Evolutionary conservation across 2,113 vertebrate genomes (phyloP).

Genomic region (Cromileptes altivelis): DNA sequence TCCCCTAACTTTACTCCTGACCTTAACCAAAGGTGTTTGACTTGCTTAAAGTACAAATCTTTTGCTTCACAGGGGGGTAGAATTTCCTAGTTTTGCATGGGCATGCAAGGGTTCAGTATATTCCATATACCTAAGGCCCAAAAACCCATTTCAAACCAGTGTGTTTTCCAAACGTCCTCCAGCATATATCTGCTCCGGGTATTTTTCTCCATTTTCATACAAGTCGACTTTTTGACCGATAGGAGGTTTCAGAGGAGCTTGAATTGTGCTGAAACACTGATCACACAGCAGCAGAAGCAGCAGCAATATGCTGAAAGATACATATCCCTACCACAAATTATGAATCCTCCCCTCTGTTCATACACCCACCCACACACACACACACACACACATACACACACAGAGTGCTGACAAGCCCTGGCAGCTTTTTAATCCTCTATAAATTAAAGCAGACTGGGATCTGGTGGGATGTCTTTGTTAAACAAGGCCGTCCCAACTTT

Average conservation of each 20-base stretch:
- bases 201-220: background rate
- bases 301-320: constrained; percentile 43
- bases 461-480: constrained; percentile 71
- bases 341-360: constrained; percentile 44
- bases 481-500: constrained; percentile 66
- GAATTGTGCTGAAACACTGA: constrained; percentile 20
- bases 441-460: constrained; percentile 71
- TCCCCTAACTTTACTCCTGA: background rate
- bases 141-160: background rate
- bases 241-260: constrained; percentile 8
- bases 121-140: background rate
- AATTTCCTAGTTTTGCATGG: background rate
- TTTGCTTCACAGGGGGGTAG: background rate
- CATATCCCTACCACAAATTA: constrained; percentile 18
- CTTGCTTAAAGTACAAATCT: constrained; percentile 5
- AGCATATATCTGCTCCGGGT: background rate
- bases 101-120: background rate
- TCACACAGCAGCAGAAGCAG: constrained; percentile 23
- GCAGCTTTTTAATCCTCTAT: constrained; percentile 71
- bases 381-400: constrained; percentile 11
- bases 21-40: constrained; percentile 16
- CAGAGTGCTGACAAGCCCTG: constrained; percentile 33
- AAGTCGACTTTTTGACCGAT: background rate
- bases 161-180: background rate
- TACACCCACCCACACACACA: constrained; percentile 16